Percentiles rank a stretch among this genome's conserved stretches.
Evolutionary conservation across 2,888 invertebrate species (phyloP).

Genomic region (Drosophila peninsularis): DNA sequence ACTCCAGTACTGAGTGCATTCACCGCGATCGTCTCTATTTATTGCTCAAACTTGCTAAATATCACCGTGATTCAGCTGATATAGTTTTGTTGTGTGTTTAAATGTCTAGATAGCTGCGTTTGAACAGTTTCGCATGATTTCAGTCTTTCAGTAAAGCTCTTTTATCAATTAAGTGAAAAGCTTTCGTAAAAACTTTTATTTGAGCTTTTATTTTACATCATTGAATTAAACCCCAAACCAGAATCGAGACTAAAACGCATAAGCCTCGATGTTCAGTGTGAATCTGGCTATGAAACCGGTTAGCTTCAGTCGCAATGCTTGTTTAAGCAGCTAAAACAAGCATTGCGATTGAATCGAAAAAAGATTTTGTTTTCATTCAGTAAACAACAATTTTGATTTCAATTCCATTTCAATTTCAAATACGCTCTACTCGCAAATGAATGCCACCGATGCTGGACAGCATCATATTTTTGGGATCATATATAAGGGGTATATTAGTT

Average conservation of each 20-base stretch:
- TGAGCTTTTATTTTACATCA: neutral
- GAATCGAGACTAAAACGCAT: neutral
- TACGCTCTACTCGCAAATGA: no score
- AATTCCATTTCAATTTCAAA: neutral
- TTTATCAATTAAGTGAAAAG: conserved; percentile 42
- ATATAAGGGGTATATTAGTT: conserved; percentile 68
- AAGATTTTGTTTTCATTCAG: no score
- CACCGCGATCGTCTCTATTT: neutral
- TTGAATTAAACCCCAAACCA: neutral
- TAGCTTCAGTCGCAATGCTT: no score
- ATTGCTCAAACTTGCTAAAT: no score
- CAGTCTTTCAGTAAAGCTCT: neutral
- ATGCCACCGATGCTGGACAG: no score
- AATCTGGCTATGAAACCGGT: neutral
- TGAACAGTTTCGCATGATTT: neutral
- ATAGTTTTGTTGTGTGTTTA: neutral
- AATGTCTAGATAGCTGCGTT: neutral
- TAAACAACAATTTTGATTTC: neutral
- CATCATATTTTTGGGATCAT: no score
- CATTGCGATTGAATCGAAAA: no score
- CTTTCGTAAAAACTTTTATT: conserved; percentile 72
- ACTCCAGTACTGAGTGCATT: neutral
- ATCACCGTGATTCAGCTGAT: neutral
- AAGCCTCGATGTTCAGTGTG: conserved; percentile 58
- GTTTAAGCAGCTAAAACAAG: no score